Evolutionary conservation across 2,797 vertebrate species (phyloP).

Genomic region (Phoebastria nigripes): DNA sequence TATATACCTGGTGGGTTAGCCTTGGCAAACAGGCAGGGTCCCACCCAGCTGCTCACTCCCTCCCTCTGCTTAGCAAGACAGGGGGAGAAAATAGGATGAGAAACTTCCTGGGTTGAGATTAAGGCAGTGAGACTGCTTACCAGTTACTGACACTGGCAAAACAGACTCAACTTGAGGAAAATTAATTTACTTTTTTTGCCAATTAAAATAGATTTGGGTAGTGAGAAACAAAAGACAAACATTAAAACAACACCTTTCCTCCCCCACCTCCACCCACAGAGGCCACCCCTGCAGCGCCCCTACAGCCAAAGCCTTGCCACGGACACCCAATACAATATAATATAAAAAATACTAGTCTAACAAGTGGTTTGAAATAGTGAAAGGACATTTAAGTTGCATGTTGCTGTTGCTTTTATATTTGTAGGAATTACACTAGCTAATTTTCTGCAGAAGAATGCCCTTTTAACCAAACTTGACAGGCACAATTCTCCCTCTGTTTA

Average conservation of each 20-base stretch:
- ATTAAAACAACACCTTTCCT: not conserved
- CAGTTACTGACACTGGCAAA: not conserved
- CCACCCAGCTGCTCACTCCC: not conserved
- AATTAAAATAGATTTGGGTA: not conserved
- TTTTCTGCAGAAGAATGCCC: not conserved
- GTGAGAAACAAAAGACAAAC: not conserved
- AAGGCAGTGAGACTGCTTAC: not conserved
- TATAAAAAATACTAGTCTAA: not conserved
- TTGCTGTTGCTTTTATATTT: not conserved
- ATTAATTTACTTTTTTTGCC: not conserved
- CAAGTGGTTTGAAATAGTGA: not conserved
- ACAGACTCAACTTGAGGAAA: not conserved
- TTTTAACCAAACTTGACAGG: not conserved
- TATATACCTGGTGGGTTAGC: not conserved
- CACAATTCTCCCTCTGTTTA: not conserved
- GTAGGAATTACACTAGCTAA: not conserved
- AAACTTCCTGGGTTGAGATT: not conserved
- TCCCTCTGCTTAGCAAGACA: not conserved
- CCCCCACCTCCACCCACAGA: not conserved
- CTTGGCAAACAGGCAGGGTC: not conserved
- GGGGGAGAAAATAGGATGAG: not conserved
- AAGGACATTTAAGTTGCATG: not conserved
- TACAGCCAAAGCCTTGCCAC: not conserved
- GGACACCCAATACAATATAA: not conserved
- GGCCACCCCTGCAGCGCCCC: not conserved